Base-by-base conservation (phyloP, 2,888 invertebrate genomes). In the Spatulosminthurus flaviceps region DNA sequence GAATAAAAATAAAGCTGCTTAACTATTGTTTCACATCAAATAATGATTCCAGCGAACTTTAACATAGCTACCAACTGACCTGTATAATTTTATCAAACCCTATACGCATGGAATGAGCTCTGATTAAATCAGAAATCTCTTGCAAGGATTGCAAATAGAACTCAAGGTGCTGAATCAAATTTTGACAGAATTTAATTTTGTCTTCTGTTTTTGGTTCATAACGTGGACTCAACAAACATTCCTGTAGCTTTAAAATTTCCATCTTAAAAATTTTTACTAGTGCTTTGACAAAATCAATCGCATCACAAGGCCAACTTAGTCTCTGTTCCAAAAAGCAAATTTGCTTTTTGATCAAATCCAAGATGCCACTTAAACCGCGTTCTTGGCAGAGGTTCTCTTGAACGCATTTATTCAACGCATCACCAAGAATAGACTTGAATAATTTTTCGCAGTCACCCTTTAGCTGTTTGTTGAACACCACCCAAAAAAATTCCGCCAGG, bases 251-350 rank as follows among this genome's bases (percentile, higher is more conserved):
- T 11, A 13, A n/a, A 21, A 75, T 70, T 78, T 82, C 82, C 0
- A 77, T 72, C 24, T 76, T n/a, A 21, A 84, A 72, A 0, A 83
- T 78, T 0, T 60, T 61, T 5, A 80, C 81, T 0, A 84, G 28
- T 9, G 74, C 78, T 71, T 82, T 60, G 1, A 81, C 75, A 77
- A 85, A 85, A 22, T 61, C 51, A 9, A 84, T 77, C 0, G 83
- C 85, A 64, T 83, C 83, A 1, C 29, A 21, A 16, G 85, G 85
- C 85, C 85, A 85, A 0, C 76, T 67, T 13, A 73, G 34, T 70
- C 82, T 81, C 26, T 82, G 61, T 74, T 85, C 85, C 22, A 84
- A 72, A 4, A 81, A 81, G n/a, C 66, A 67, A 0, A 85, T 70
- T 77, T 85, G 84, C 9, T 81, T 80, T n/a, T 78, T 77, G 9